Percentiles rank a stretch among this genome's conserved stretches.
phyloP scores from a whole-genome alignment of 2,888 invertebrate genomes.

The Caenorhabditis zanzibari region DNA sequence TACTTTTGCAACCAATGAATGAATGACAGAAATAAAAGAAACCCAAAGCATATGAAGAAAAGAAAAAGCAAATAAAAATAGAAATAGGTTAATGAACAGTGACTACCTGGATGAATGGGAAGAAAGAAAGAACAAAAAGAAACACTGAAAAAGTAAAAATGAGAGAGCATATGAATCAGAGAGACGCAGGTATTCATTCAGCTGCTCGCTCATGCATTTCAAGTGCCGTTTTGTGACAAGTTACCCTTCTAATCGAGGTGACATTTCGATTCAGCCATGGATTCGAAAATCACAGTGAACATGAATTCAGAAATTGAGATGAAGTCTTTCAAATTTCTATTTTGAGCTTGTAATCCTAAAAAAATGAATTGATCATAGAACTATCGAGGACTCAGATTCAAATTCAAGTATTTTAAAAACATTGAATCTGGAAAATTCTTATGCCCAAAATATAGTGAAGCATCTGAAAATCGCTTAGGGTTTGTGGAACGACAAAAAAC shows the following conservation, averaged over 20 bases:
- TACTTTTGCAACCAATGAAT: conserved; percentile 13
- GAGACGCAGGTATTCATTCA: conserved; percentile 54
- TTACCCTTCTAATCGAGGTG: conserved; percentile 57
- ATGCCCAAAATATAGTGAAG: background rate
- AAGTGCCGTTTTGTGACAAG: conserved; percentile 58
- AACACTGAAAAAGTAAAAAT: conserved; percentile 9
- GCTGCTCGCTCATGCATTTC: conserved; percentile 63
- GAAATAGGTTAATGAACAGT: conserved; percentile 35
- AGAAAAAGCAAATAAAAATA: background rate
- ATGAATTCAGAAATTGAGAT: conserved; percentile 5
- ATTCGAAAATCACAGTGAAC: conserved; percentile 33
- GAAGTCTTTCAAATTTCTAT: background rate
- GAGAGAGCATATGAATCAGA: conserved; percentile 29
- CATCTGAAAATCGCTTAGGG: background rate
- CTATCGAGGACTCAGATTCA: background rate
- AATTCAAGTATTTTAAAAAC: no score
- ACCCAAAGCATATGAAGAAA: conserved; percentile 9
- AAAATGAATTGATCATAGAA: background rate
- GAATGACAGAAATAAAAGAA: conserved; percentile 19
- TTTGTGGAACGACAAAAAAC: conserved; percentile 38
- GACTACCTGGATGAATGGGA: conserved; percentile 43
- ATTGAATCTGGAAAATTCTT: background rate
- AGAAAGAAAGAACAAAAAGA: conserved; percentile 12
- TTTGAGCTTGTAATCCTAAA: background rate
- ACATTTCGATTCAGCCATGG: conserved; percentile 40